Evolutionary conservation across 1,140 invertebrate genomes (phyloP), one percentile per base, ranked within the genome.

Genomic region (Musca vetustissima): DNA sequence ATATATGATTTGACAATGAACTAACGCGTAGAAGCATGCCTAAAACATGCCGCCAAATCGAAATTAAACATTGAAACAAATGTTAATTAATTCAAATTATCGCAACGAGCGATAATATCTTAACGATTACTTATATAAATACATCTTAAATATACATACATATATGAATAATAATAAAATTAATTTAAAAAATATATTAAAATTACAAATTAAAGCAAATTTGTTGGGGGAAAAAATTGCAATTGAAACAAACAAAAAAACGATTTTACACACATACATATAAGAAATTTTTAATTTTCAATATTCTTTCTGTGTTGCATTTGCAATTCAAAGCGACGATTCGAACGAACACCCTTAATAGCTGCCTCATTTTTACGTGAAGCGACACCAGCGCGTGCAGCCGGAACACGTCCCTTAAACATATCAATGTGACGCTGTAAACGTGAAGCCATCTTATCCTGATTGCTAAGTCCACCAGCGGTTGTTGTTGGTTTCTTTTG

Each of bases 271-370:
- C 24, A 47, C 17, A 66, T 25, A 21, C 11, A 64, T 19, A 64
- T 19, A 17, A 28, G 25, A 47, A 66, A n/a, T n/a, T n/a, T 57
- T 70, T 61, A 66, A 48, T 75, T 67, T 14, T 75, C 73, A 50
- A 77, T 55, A 19, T 77, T 72, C 19, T 80, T 83, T 19, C 85
- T 83, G 52, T 79, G 73, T 52, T 85, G 80, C 89, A 90, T 90
- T 73, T 88, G 85, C 28, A 90, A 72, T 66, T 89, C 88, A 71
- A 90, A 90, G n/a, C 89, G 83, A 28, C 88, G 83, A 82, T 90
- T 90, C 0, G 85, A 87, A 14, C 89, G 81, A 0, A 90, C 88
- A 2, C 88, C 88, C 25, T 86, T 86, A 0, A 89, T 83, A 2
- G 85, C 70, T 4, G 80, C 83, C 65, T 86, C 78, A 36, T 75